Evolutionary conservation across 1,140 invertebrate species (phyloP), one percentile per base, ranked within the genome.

Genomic region (Brachionus rotundiformis): DNA sequence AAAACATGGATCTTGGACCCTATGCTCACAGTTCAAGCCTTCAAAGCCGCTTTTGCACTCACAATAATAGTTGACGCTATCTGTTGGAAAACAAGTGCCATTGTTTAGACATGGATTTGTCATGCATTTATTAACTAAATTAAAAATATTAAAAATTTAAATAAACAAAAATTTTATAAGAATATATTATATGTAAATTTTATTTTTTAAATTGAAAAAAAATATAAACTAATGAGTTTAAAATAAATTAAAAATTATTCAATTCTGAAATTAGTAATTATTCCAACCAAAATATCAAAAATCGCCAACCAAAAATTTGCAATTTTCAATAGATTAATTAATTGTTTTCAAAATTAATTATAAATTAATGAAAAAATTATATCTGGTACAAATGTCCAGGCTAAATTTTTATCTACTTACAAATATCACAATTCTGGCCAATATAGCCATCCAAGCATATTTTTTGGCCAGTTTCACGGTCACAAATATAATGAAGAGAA

Each of bases 21-120:
- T 73, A 27, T 44, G n/a, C 44, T 95, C 92, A 87, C 94, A 95
- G 25, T 93, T 90, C 85, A 91, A 92, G 0, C 94, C 94, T 25
- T 89, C 90, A 19, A 94, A 88, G 68, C 91, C 90, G 1, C 90
- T 87, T 0, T 90, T 89, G 87, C 93, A 95, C 27, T 91, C 90
- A 86, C 93, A 95, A 7, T 82, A 41, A 82, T 84, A 87, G 44
- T 31, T 82, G 3, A 11, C 19, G 1, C 19, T 44, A 11, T 44
- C 23, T 8, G 44, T 29, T n/a, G 33, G 13, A 19, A 27, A 7
- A 23, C 82, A 83, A 11, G 36, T 16, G 6, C 82, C 82, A 8
- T 75, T 75, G 27, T 83, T 83, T 16, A 54, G 23, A 82, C 82
- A 83, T 0, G 82, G 82, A 5, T n/a, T 7, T 41, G 41, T 47